A percentile compares a stretch with the other conserved stretches of the same genome.
Conservation (phyloP, 2,888 invertebrate genomes). For the Acronicta aceris region DNA sequence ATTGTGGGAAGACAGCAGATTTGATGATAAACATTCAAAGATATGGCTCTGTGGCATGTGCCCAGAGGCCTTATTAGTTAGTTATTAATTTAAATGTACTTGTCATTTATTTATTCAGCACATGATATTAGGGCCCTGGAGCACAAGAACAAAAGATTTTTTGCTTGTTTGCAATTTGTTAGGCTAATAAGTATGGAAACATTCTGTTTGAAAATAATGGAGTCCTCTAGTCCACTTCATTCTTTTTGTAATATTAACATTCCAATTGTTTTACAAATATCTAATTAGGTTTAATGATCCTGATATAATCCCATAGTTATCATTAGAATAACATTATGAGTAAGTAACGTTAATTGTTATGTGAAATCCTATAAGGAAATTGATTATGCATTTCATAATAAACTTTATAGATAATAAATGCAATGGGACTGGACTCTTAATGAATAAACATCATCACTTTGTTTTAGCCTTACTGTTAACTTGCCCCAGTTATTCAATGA, state of each 20-base stretch:
- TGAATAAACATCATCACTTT: conserved; percentile 3
- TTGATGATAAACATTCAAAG: too few species aligned
- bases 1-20: too few species aligned
- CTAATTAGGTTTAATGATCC: conserved; percentile 15
- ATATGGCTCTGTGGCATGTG: too few species aligned
- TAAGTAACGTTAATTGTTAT: conserved; percentile 4
- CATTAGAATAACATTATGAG: conserved; percentile 21
- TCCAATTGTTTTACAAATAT: not conserved
- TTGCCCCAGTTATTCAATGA: conserved; percentile 35
- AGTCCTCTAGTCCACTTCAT: too few species aligned
- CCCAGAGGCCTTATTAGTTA: too few species aligned
- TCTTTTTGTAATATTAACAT: not conserved
- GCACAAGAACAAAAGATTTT: too few species aligned
- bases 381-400: not conserved
- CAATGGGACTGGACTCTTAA: conserved; percentile 5
- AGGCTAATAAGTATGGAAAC: too few species aligned
- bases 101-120: too few species aligned
- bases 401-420: conserved; percentile 4
- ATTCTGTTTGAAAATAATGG: too few species aligned
- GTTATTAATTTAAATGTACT: too few species aligned
- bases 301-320: conserved; percentile 18
- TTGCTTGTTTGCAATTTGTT: too few species aligned
- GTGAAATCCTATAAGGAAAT: conserved; percentile 7
- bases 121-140: too few species aligned
- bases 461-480: conserved; percentile 27